Percentiles rank a stretch among this genome's conserved stretches.
Evolutionary conservation across 1,140 invertebrate species (phyloP).

Genomic region (Plectus sambesii): DNA sequence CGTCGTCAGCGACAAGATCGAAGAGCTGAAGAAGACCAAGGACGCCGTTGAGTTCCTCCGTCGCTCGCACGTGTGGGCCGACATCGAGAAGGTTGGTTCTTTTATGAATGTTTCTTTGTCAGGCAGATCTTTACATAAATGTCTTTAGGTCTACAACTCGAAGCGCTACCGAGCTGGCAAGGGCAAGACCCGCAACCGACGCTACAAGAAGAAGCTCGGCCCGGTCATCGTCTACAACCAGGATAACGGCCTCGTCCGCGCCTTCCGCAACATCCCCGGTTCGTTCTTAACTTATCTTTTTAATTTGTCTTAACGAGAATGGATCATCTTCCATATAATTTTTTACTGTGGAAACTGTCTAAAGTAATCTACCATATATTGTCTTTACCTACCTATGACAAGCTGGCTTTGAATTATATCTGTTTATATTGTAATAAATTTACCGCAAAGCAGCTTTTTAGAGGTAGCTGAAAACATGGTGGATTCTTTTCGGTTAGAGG

Average conservation of each 20-base stretch:
- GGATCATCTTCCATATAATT: not conserved
- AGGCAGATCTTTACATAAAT: constrained; percentile 19
- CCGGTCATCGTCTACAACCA: constrained; percentile 87
- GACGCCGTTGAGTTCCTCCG: constrained; percentile 82
- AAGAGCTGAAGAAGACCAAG: constrained; percentile 92
- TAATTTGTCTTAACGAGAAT: constrained; percentile 7
- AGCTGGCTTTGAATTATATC: no score
- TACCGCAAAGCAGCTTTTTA: not conserved
- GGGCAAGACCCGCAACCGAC: constrained; percentile 96
- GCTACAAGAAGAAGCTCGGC: constrained; percentile 83
- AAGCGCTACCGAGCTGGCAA: constrained; percentile 92
- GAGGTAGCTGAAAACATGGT: no score
- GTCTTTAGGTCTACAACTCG: constrained; percentile 76
- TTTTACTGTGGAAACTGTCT: constrained; percentile 1
- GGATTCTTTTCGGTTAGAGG: no score
- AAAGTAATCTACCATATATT: constrained; percentile 2
- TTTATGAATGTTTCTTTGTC: constrained; percentile 26
- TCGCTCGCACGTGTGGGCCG: constrained; percentile 83
- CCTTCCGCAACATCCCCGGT: constrained; percentile 97
- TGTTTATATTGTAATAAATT: no score
- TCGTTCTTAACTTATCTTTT: constrained; percentile 4
- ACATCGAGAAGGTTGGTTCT: constrained; percentile 76
- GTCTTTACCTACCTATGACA: no score
- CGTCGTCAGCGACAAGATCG: constrained; percentile 84
- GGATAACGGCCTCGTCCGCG: constrained; percentile 76